Percentiles rank a stretch among this genome's conserved stretches.
These are phyloP conservation scores for Gibbula magus DNA, from an alignment of 2,888 invertebrate genomes.

Conservation along the genomic window DNA sequence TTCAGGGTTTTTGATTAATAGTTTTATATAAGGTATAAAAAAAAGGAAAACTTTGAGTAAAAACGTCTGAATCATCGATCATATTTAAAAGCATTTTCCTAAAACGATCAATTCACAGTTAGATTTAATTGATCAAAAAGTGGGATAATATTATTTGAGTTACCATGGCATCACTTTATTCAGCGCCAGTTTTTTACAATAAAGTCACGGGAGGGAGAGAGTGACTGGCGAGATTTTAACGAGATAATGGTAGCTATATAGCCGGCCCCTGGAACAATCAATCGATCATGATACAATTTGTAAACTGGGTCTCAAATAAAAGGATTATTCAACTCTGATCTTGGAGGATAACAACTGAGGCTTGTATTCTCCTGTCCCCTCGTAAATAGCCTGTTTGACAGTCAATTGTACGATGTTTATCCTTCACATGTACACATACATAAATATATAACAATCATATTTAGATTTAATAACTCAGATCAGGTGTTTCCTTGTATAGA, in stretches of 20 bases:
- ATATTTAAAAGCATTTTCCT: background rate
- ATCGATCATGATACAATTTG: background rate
- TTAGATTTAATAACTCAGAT: too few species aligned
- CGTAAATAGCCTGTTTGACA: too few species aligned
- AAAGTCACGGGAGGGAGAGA: background rate
- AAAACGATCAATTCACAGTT: background rate
- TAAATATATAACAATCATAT: too few species aligned
- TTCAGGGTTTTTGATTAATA: too few species aligned
- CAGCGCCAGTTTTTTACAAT: background rate
- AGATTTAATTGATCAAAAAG: background rate
- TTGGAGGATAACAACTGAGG: too few species aligned
- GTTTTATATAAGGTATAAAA: too few species aligned
- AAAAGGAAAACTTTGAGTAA: background rate
- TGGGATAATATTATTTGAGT: background rate
- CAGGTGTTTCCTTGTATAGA: too few species aligned
- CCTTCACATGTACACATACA: too few species aligned
- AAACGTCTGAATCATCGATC: background rate
- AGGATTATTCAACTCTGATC: too few species aligned
- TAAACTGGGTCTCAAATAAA: too few species aligned
- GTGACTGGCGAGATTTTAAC: conserved; percentile 3
- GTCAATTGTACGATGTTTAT: too few species aligned
- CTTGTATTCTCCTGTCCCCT: too few species aligned
- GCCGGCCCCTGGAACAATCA: background rate
- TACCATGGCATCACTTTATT: conserved; percentile 3
- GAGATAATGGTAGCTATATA: conserved; percentile 5